phyloP scores from a whole-genome alignment of 1,140 invertebrate genomes.

The Meloidogyne chitwoodi region DNA sequence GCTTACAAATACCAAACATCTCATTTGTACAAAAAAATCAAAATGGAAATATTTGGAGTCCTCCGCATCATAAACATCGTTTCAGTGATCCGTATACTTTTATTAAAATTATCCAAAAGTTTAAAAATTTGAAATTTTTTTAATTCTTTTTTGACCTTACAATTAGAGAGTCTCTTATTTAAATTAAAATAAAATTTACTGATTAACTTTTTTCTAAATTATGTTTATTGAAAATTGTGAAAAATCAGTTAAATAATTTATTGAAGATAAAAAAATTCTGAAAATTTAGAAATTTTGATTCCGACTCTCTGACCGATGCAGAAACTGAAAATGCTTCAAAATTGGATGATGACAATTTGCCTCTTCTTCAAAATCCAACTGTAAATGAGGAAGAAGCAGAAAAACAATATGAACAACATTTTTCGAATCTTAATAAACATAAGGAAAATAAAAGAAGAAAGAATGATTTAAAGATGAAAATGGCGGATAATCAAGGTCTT shows the following conservation, averaged over 20 bases:
- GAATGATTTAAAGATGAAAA: neutral
- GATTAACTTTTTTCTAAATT: no score
- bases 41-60: neutral
- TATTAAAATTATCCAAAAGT: neutral
- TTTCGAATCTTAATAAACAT: neutral
- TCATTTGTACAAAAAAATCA: no score
- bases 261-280: no score
- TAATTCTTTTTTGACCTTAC: no score
- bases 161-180: no score
- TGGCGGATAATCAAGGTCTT: no score
- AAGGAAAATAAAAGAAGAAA: neutral
- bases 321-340: neutral
- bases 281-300: neutral
- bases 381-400: neutral
- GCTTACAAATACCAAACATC: no score
- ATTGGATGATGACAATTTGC: neutral
- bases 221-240: no score
- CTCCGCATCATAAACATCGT: neutral
- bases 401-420: neutral
- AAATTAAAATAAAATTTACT: no score
- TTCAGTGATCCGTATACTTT: neutral
- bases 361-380: neutral
- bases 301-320: neutral
- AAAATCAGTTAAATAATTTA: no score
- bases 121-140: no score